Evolutionary conservation across 2,113 vertebrate species (phyloP).

Genomic region (Procavia capensis): DNA sequence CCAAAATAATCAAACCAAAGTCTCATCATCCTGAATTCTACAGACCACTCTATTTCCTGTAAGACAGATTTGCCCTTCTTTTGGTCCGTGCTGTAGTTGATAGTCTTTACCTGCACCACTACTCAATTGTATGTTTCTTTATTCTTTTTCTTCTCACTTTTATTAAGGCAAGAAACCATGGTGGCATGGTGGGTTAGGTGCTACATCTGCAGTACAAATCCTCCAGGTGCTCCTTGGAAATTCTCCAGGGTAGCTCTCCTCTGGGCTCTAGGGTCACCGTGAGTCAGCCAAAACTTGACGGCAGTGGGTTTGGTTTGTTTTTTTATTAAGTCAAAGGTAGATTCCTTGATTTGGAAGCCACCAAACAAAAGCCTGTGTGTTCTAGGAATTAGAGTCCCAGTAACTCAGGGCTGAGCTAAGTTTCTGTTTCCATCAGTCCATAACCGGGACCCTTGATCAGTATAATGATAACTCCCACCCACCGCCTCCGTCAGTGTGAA

Average conservation of each 20-base stretch:
- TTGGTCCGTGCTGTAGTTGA: background rate
- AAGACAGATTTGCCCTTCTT: background rate
- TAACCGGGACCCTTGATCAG: no score
- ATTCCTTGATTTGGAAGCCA: background rate
- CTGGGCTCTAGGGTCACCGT: no score
- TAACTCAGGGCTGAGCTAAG: background rate
- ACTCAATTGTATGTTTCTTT: background rate
- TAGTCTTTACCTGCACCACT: background rate
- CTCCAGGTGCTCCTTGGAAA: no score
- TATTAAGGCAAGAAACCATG: no score
- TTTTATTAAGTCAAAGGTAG: background rate
- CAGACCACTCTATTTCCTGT: background rate
- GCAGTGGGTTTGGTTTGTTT: no score
- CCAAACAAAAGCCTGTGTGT: background rate
- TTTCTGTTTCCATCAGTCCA: background rate
- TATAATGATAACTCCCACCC: background rate
- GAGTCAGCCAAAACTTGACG: no score
- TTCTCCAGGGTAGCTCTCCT: no score
- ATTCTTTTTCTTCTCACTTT: background rate
- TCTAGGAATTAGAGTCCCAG: background rate
- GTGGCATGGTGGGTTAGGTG: no score
- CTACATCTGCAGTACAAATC: no score
- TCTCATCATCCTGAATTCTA: background rate
- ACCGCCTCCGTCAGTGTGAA: background rate
- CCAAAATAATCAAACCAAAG: background rate